phyloP scores from a whole-genome alignment of 2,797 vertebrate species.

The Mustela erminea region DNA sequence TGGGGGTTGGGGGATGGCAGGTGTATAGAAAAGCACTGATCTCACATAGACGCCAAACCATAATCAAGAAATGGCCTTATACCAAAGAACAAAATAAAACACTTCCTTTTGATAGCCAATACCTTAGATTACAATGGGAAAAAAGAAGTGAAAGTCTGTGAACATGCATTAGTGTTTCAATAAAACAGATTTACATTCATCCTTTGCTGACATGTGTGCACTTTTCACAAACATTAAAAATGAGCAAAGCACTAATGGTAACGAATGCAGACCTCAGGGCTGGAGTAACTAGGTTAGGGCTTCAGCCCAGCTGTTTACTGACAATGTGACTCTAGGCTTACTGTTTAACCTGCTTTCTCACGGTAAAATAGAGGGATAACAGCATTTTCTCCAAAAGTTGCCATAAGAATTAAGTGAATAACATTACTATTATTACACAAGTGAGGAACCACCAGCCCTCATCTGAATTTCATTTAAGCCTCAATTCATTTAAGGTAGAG shows the following conservation, averaged over 20 bases:
- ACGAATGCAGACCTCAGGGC: neutral
- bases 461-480: slow-evolving; percentile 60
- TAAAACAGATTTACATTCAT: neutral
- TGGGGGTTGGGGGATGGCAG: neutral
- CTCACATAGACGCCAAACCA: neutral
- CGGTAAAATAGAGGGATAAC: neutral
- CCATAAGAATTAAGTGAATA: slow-evolving; percentile 19
- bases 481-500: slow-evolving; percentile 51
- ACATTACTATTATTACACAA: neutral
- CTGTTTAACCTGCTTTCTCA: neutral
- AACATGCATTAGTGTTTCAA: neutral
- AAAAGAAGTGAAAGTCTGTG: neutral
- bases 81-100: slow-evolving; percentile 59
- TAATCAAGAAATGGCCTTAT: slow-evolving; percentile 25
- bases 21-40: neutral
- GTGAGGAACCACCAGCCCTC: neutral
- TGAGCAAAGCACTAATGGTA: neutral
- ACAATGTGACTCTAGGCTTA: neutral
- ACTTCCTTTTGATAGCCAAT: slow-evolving; percentile 5
- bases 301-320: neutral
- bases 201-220: neutral
- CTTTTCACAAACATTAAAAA: slow-evolving; percentile 39
- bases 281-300: neutral
- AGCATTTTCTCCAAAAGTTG: slow-evolving; percentile 18
- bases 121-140: neutral